Percentiles rank a stretch among this genome's conserved stretches.
phyloP scores from a whole-genome alignment of 2,113 vertebrate species.

The Carassius carassius region DNA sequence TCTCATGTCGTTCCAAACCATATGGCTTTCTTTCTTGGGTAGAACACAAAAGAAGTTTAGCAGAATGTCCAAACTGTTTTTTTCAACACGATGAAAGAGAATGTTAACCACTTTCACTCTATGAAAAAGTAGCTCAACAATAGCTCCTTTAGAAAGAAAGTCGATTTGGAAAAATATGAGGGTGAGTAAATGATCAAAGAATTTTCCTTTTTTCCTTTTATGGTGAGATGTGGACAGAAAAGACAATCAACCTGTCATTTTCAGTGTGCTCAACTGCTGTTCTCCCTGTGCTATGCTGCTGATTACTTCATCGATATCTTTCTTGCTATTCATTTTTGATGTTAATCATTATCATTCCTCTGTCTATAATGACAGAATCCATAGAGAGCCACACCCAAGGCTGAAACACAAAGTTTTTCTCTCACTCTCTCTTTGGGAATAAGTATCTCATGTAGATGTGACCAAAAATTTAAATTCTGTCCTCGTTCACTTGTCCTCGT shows the following conservation, averaged over 20 bases:
- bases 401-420: neutral
- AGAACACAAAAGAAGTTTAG: neutral
- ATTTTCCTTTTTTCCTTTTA: neutral
- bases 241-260: conserved; percentile 3
- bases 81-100: neutral
- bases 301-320: conserved; percentile 14
- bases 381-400: conserved; percentile 7
- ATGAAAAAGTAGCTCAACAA: neutral
- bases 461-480: neutral
- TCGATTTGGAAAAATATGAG: conserved; percentile 2
- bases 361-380: conserved; percentile 16
- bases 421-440: neutral
- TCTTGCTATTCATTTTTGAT: conserved; percentile 2
- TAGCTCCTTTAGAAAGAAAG: neutral
- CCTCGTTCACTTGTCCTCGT: neutral
- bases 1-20: neutral
- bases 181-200: neutral
- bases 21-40: neutral
- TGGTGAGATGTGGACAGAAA: neutral
- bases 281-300: neutral
- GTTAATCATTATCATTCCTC: conserved; percentile 10
- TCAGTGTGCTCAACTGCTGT: neutral
- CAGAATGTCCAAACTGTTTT: too few relatives aligned
- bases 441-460: neutral
- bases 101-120: neutral